These are phyloP conservation scores for Mimumesa dahlbomi DNA, from an alignment of 2,888 invertebrate species.

Conservation along the genomic window DNA sequence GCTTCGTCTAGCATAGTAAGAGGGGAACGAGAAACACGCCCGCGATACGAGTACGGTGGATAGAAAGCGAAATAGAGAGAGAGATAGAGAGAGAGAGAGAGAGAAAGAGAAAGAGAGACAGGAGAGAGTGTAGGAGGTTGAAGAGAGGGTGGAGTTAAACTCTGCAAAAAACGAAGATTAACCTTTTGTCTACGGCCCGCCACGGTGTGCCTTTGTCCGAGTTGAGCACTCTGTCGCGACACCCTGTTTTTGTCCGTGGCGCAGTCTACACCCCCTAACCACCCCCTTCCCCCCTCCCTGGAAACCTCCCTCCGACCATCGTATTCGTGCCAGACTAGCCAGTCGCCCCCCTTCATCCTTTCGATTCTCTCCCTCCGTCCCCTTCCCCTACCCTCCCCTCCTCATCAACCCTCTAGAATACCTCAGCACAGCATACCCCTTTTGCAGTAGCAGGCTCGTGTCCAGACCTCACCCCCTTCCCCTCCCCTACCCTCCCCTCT, in stretches of 20 bases:
- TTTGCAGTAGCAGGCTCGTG: constrained; percentile 29
- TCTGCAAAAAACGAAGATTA: constrained; percentile 75
- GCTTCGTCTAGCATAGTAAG: constrained; percentile 5
- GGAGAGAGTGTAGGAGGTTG: constrained; percentile 13
- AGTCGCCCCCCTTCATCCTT: constrained; percentile 45
- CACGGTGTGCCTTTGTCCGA: constrained; percentile 75
- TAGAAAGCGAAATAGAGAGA: no score
- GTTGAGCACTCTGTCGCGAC: constrained; percentile 77
- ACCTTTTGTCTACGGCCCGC: constrained; percentile 76
- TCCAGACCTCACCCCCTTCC: constrained; percentile 21
- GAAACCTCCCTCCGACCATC: constrained; percentile 6
- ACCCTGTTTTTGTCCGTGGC: constrained; percentile 75
- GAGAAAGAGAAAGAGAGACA: not conserved
- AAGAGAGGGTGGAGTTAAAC: constrained; percentile 65
- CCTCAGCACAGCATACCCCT: constrained; percentile 31
- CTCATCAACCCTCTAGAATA: constrained; percentile 24
- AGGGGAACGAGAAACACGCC: constrained; percentile 8
- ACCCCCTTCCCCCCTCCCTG: constrained; percentile 18
- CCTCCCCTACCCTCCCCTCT: not conserved
- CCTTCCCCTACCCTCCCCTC: not conserved
- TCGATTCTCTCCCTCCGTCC: constrained; percentile 34
- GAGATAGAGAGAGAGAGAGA: constrained; percentile 6
- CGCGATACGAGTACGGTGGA: not conserved
- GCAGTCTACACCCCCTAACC: constrained; percentile 32
- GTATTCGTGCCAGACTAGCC: constrained; percentile 38